Base-by-base conservation (phyloP, 23 tunicate species). In the Styela plicata region DNA sequence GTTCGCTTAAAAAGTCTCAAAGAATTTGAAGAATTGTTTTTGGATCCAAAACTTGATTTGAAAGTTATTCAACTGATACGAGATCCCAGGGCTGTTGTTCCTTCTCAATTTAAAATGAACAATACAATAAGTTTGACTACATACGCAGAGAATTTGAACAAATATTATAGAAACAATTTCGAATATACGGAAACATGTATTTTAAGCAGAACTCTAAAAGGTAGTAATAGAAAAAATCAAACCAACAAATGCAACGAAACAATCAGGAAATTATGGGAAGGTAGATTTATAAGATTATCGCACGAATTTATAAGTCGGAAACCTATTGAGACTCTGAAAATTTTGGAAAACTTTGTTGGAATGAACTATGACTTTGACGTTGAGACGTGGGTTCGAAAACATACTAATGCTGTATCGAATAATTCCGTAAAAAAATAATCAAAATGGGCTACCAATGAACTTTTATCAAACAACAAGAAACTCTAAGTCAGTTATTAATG, bases 291-390 rank as follows among this genome's bases (percentile, higher is more conserved):
- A 2, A 64, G 78, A 22, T 25, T 85, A 37, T 66, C 84, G 2
- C 70, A 63, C 52, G 89, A 85, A 36, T 79, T 75, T 31, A 66
- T 77, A 18, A 76, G 83, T 67, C 19, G 27, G 35, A 22, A 64
- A 17, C 89, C 89, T 2, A 25, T 76, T 25, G 79, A 69, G 3
- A 52, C 74, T 7, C 53, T 82, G 22, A 37, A 66, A 18, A 34
- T 29, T 22, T 33, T 85, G 3, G 79, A 85, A 73, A 76, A 85
- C 24, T 85, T 85, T 26, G 84, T 85, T 27, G 89, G 84, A 17
- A 28, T 85, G 26, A 79, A 85, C 23, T 36, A 64, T 31, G 69
- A 85, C 31, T 63, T 78, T 21, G 77, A 27, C 1, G 80, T 85
- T 27, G 36, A 36, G 18, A 44, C 63, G 3, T 84, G 88, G 82